Percentiles rank a stretch among this genome's conserved stretches.
Conservation (phyloP, 2,113 vertebrate species). For the Mixornis gularis region DNA sequence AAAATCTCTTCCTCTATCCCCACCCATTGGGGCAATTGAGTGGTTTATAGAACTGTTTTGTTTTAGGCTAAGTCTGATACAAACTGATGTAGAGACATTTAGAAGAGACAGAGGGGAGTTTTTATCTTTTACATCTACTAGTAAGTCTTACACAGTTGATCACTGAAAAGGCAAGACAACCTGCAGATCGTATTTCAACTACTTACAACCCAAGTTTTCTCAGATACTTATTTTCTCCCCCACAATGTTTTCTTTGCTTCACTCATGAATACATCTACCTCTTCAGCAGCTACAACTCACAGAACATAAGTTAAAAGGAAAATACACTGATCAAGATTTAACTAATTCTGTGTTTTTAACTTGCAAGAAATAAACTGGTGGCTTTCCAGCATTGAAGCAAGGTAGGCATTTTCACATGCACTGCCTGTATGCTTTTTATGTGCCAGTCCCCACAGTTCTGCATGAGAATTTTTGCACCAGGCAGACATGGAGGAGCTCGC, state of each 20-base stretch:
- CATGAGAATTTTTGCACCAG: not conserved
- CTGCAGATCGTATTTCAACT: not conserved
- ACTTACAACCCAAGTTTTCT: not conserved
- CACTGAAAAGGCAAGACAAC: not conserved
- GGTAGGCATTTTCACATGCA: not conserved
- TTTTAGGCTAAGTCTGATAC: not conserved
- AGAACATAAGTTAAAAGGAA: not conserved
- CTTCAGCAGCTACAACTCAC: not conserved
- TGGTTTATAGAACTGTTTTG: not conserved
- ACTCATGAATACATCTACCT: not conserved
- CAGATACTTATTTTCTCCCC: not conserved
- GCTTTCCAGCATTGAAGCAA: not conserved
- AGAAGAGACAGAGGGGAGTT: not conserved
- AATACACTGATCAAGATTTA: not conserved
- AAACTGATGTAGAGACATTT: not conserved
- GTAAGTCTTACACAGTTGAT: not conserved
- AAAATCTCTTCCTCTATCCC: not conserved
- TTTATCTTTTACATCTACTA: not conserved
- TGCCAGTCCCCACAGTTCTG: not conserved
- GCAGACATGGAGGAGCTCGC: accelerated
- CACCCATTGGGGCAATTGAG: not conserved
- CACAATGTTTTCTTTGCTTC: not conserved
- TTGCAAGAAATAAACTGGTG: not conserved
- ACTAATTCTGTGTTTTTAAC: not conserved
- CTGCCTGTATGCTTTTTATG: not conserved